A percentile compares a stretch with the other conserved stretches of the same genome.
Evolutionary conservation across 2,888 invertebrate genomes (phyloP).

Genomic region (Mythimna vitellina): DNA sequence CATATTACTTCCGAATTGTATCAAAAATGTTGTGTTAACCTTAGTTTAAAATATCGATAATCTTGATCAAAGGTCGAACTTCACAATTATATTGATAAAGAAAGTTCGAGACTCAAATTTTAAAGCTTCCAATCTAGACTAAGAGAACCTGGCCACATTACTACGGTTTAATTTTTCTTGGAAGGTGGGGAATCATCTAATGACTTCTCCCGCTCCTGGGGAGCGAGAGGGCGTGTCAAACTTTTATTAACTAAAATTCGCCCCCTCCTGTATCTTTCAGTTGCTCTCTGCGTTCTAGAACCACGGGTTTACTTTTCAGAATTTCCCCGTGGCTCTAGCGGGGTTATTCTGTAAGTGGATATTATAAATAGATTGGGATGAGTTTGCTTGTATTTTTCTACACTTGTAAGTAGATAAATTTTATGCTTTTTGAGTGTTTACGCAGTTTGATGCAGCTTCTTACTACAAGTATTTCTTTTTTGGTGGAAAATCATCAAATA

Average conservation of each 20-base stretch:
- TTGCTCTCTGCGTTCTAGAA: too few relatives aligned
- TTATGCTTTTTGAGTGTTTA: neutral
- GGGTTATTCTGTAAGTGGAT: slow-evolving; percentile 1
- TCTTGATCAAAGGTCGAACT: slow-evolving; percentile 21
- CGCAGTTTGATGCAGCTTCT: too few relatives aligned
- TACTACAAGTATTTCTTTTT: too few relatives aligned
- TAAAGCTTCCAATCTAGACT: slow-evolving; percentile 7
- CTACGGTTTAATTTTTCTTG: too few relatives aligned
- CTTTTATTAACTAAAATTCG: too few relatives aligned
- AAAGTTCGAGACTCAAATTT: slow-evolving; percentile 38
- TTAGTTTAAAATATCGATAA: slow-evolving; percentile 19
- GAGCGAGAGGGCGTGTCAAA: too few relatives aligned
- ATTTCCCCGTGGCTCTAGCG: too few relatives aligned
- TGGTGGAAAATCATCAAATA: too few relatives aligned
- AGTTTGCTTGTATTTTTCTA: neutral
- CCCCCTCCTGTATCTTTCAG: too few relatives aligned
- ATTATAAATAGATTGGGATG: neutral
- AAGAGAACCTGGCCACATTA: neutral
- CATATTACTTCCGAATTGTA: slow-evolving; percentile 43
- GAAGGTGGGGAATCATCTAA: too few relatives aligned
- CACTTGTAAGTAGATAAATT: neutral
- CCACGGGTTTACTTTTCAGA: too few relatives aligned
- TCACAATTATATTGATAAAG: slow-evolving; percentile 30
- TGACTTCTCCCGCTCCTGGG: too few relatives aligned
- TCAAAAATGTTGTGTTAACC: slow-evolving; percentile 18